Evolutionary conservation across 2,888 invertebrate species (phyloP).

Genomic region (Tethea ocularis): DNA sequence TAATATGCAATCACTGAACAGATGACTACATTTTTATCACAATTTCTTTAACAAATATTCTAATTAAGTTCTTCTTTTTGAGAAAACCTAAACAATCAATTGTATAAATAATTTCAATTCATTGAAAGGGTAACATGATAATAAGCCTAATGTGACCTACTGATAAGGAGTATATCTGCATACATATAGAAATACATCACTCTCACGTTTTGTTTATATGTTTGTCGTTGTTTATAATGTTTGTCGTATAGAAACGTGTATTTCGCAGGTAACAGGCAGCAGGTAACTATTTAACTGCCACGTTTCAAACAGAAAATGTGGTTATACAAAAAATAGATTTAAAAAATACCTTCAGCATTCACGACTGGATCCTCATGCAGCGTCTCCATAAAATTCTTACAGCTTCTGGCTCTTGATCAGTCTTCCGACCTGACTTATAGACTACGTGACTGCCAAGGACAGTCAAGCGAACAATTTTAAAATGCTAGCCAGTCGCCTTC

Average conservation of each 20-base stretch:
- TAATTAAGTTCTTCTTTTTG: too few species aligned
- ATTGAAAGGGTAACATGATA: not conserved
- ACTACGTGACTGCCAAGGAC: constrained; percentile 83
- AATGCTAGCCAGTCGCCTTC: constrained; percentile 75
- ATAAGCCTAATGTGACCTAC: not conserved
- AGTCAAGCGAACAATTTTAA: constrained; percentile 83
- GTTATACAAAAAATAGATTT: constrained; percentile 79
- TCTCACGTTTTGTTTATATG: not conserved
- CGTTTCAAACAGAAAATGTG: constrained; percentile 57
- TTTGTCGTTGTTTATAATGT: too few species aligned
- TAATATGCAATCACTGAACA: constrained; percentile 43
- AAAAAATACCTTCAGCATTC: constrained; percentile 81
- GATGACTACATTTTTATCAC: not conserved
- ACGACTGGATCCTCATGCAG: constrained; percentile 78
- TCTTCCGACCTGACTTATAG: constrained; percentile 84
- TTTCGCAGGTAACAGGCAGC: constrained; percentile 5
- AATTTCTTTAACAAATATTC: not conserved
- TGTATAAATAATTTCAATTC: not conserved
- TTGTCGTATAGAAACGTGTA: not conserved
- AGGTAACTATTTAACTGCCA: constrained; percentile 35
- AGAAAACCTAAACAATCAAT: not conserved
- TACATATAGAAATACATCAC: not conserved
- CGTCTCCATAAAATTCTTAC: constrained; percentile 79
- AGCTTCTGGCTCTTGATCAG: constrained; percentile 80
- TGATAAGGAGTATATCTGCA: not conserved